Base-by-base conservation (phyloP, 2,113 vertebrate genomes). In the Caloenas nicobarica region DNA sequence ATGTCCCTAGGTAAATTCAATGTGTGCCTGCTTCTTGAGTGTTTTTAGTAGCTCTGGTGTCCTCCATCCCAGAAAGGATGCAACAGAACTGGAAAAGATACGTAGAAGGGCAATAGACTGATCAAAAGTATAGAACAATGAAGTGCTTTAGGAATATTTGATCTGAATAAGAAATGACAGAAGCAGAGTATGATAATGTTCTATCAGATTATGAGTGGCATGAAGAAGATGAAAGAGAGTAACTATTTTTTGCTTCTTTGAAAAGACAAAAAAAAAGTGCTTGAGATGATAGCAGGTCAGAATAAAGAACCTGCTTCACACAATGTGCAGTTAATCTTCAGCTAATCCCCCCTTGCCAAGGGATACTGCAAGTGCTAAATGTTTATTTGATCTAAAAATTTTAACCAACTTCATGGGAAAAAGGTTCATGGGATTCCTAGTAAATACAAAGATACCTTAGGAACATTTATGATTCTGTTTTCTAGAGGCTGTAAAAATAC, bases 151-250 rank as follows among this genome's bases (percentile, higher is more conserved):
- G 76, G 86, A 95, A 64, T 88, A 81, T 92, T 91, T 93, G 28
- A 71, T 78, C 80, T 92, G 86, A 90, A 60, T 95, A 93, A 81
- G 64, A 92, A 54, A 88, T 86, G 94, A 80, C 91, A 94, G 82
- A 86, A 66, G 86, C 76, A 73, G 60, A 83, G 48, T 54, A 88
- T 71, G 80, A 90, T 94, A 96, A 94, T 88, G 56, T 82, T 46
- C 76, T 83, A 91, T 91, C 92, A 95, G 91, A 93, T 93, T 93
- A 58, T 74, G 88, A 95, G 83, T 86, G 95, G 82, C 88, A 81
- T 22, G 61, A 93, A 93, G 81, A 82, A 85, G 92, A 95, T 89
- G 88, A 95, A 93, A 94, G 87, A 51, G 53, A 93, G 70, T 29
- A 95, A 68, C 70, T 68, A 42, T 69, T 64, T 84, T 50, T 85